These are phyloP conservation scores for Saxidomus purpurata DNA, from an alignment of 1,140 invertebrate genomes.

Conservation along the genomic window DNA sequence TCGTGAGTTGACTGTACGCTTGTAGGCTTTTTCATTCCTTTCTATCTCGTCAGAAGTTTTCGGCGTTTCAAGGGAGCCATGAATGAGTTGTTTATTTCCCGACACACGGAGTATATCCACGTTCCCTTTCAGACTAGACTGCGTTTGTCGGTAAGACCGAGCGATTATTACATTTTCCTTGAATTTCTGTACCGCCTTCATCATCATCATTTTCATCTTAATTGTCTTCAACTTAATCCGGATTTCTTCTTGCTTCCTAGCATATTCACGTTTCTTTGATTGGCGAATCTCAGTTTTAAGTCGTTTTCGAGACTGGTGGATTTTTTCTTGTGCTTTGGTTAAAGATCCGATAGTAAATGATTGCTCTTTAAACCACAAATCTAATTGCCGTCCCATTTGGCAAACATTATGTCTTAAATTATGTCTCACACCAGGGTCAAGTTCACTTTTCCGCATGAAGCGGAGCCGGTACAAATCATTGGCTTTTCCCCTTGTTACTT, in stretches of 20 bases:
- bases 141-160: background rate
- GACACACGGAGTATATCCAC: constrained; percentile 19
- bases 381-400: constrained; percentile 58
- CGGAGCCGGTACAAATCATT: constrained; percentile 41
- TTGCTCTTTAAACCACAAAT: constrained; percentile 65
- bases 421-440: constrained; percentile 46
- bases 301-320: constrained; percentile 31
- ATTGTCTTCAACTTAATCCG: constrained; percentile 38
- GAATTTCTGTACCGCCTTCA: constrained; percentile 56
- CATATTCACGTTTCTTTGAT: constrained; percentile 53
- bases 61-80: background rate
- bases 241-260: constrained; percentile 29
- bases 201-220: constrained; percentile 40
- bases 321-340: constrained; percentile 59
- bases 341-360: constrained; percentile 48
- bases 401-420: constrained; percentile 36
- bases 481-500: constrained; percentile 56
- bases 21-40: background rate
- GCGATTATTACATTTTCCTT: constrained; percentile 47
- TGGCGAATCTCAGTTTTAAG: constrained; percentile 44
- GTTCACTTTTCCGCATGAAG: constrained; percentile 61
- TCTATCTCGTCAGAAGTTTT: background rate
- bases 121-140: background rate
- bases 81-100: constrained; percentile 27
- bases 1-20: background rate